phyloP scores from a whole-genome alignment of 2,888 invertebrate genomes.

The Tolmerus cingulatus region DNA sequence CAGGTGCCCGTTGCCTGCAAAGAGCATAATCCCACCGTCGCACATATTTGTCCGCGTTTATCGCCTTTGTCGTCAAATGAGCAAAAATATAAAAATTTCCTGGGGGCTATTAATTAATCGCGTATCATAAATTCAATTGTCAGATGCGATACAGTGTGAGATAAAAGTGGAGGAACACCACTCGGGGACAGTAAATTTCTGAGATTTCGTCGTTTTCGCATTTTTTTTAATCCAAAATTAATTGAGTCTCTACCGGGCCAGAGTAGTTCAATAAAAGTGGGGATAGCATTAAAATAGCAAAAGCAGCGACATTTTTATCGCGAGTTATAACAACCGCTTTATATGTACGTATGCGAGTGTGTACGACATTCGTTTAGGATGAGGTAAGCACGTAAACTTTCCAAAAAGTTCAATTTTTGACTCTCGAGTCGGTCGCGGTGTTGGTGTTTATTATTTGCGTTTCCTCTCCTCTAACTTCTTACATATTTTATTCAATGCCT shows the following conservation, averaged over 20 bases:
- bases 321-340: not conserved
- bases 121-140: conserved; percentile 29
- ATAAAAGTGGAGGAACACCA: conserved; percentile 14
- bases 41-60: not conserved
- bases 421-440: not conserved
- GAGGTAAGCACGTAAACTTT: conserved; percentile 17
- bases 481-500: not conserved
- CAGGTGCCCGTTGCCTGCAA: conserved; percentile 10
- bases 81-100: conserved; percentile 8
- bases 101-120: conserved; percentile 27
- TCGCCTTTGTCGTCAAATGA: not conserved
- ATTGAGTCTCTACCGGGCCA: not conserved
- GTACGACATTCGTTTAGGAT: not conserved
- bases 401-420: conserved; percentile 31
- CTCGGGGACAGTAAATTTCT: conserved; percentile 20
- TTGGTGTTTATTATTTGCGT: conserved; percentile 22
- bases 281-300: conserved; percentile 7
- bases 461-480: not conserved
- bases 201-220: conserved; percentile 1
- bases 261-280: conserved; percentile 14
- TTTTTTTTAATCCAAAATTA: conserved; percentile 20
- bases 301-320: conserved; percentile 17
- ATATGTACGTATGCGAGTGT: not conserved
- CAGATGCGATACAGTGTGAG: conserved; percentile 9
- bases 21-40: not conserved